Base-by-base conservation (phyloP, 1,140 invertebrate genomes). In the Zelostemma sp. region DNA sequence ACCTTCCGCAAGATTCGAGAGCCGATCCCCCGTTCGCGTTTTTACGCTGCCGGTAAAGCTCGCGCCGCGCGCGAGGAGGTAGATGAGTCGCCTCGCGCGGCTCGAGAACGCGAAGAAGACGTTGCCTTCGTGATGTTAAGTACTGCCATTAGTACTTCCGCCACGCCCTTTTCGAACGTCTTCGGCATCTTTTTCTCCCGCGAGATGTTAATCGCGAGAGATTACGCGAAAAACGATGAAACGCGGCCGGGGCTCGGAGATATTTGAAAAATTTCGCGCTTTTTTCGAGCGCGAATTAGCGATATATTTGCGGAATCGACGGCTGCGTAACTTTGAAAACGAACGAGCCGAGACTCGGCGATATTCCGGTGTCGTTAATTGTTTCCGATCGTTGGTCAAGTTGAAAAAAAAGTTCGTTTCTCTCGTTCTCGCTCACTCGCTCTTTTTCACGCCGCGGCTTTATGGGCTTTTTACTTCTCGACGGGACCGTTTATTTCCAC, bases 1-100 rank as follows among this genome's bases (percentile, higher is more conserved):
- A 81, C 81, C 81, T 83, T 76, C 65, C 79, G 41, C 77, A 81
- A 80, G 51, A 73, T 75, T 72, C 60, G 45, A 48, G 6, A 53
- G 21, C n/a, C 55, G 51, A 64, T 60, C 31, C 56, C 5, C 40
- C 15, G 57, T 8, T 45, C 58, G 47, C 57, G 60, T 70, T 70
- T 70, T 70, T 70, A 70, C 61, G 53, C n/a, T n/a, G n/a, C n/a
- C n/a, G n/a, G n/a, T n/a, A n/a, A n/a, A n/a, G n/a, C n/a, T n/a
- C n/a, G n/a, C n/a, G n/a, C n/a, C n/a, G n/a, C n/a, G n/a, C n/a
- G n/a, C n/a, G n/a, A n/a, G n/a, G n/a, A n/a, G n/a, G n/a, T n/a
- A n/a, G n/a, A n/a, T n/a, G n/a, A n/a, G n/a, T n/a, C n/a, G n/a
- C n/a, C n/a, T n/a, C n/a, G n/a, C n/a, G n/a, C n/a, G n/a, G n/a